Evolutionary conservation across 2,888 invertebrate species (phyloP), one percentile per base, ranked within the genome.

Genomic region (Mesochorus sp.): DNA sequence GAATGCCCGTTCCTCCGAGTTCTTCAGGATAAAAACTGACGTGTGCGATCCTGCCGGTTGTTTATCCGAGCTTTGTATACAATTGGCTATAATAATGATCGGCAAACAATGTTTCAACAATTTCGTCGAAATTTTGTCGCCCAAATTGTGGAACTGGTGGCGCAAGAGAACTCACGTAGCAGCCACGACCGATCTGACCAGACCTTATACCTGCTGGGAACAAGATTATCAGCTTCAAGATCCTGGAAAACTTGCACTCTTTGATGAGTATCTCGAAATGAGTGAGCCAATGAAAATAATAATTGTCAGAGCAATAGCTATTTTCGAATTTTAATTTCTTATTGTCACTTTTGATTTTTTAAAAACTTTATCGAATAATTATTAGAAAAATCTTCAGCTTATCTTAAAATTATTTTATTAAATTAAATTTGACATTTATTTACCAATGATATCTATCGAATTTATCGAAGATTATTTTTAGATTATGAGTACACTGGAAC

Each of bases 211-310:
- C 90, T 93, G 94, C 1, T 99, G 98, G 98, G 98, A 99, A 86
- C 95, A 97, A 86, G 99, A 99, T 91, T 98, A 97, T 91, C 96
- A 97, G 83, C 93, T 99, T 73, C 96, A 97, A 83, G 97, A 97
- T 88, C 96, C 97, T 0, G 97, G 97, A 3, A 93, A 97, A 64
- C 92, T 98, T 76, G 97, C 98, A 0, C 93, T 99, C 0, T 99
- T 99, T 88, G 97, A 98, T 87, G 99, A 99, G 91, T 99, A 99
- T 88, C 92, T 99, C 34, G 99, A 99, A 93, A 99, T 99, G 98
- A 97, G 99, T 98, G 88, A 92, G 95, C n/a, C 91, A 12, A 21
- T 31, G 3, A 2, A 31, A n/a, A n/a, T n/a, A n/a, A 44, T 5
- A 3, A 44, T 19, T 19, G 17, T n/a, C 1, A 6, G n/a, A 49